A percentile compares a stretch with the other conserved stretches of the same genome.
phyloP scores from a whole-genome alignment of 1,140 invertebrate species.

The Anastrepha ludens region DNA sequence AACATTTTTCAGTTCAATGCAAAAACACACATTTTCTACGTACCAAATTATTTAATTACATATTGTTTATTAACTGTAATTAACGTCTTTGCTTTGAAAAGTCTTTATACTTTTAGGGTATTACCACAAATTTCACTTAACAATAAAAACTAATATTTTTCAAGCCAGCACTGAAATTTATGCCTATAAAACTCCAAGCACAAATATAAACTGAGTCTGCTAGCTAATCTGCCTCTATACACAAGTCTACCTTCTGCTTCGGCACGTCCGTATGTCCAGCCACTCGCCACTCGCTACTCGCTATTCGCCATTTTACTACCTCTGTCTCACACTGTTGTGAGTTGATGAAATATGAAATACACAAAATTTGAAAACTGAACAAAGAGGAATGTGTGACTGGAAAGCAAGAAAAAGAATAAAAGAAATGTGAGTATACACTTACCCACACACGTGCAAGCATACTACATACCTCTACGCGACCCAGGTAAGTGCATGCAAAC shows the following conservation, averaged over 20 bases:
- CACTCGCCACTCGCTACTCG: neutral
- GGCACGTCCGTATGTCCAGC: neutral
- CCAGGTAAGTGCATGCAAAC: neutral
- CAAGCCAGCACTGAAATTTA: neutral
- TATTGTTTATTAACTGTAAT: neutral
- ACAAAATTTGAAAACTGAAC: neutral
- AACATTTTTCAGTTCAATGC: neutral
- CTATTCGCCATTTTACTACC: conserved; percentile 7
- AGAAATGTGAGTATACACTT: neutral
- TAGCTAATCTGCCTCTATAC: conserved; percentile 14
- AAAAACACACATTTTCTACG: neutral
- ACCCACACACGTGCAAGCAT: neutral
- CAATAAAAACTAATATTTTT: neutral
- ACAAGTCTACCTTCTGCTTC: conserved; percentile 14
- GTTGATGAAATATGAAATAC: conserved; percentile 39
- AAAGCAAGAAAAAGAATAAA: neutral
- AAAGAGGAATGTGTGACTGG: conserved; percentile 9
- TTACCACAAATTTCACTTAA: neutral
- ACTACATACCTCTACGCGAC: neutral
- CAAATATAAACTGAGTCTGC: conserved; percentile 15
- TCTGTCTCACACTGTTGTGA: neutral
- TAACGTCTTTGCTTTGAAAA: neutral
- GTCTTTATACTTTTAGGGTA: neutral
- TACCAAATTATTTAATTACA: neutral
- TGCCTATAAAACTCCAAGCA: neutral